Conservation (phyloP, 2,113 vertebrate genomes). For the Mystacornis crossleyi region DNA sequence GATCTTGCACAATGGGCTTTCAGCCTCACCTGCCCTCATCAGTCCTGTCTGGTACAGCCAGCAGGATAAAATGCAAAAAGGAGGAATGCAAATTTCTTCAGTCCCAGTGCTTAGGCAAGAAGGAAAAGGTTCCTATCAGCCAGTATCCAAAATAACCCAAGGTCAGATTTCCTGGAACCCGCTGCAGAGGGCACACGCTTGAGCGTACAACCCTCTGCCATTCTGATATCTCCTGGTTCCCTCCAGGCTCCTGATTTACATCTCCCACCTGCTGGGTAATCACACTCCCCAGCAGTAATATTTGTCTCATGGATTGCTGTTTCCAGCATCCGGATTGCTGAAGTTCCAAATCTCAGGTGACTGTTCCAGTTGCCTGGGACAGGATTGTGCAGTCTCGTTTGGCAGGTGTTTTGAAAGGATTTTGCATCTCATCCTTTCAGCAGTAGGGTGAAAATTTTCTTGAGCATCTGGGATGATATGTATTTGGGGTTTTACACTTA, state of each 20-base stretch:
- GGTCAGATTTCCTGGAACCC: conserved; percentile 1
- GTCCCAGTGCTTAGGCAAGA: not conserved
- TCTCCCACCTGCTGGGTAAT: conserved; percentile 31
- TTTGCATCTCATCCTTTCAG: not conserved
- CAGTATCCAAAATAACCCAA: conserved; percentile 36
- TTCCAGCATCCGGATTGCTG: not conserved
- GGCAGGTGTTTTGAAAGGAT: not conserved
- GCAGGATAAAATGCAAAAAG: not conserved
- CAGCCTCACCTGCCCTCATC: not conserved
- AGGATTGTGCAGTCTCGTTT: not conserved
- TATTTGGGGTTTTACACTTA: conserved; percentile 36
- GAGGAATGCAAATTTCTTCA: not conserved
- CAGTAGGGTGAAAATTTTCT: not conserved
- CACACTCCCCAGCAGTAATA: not conserved
- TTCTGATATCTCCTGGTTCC: not conserved
- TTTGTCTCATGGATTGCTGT: not conserved
- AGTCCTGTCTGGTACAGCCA: not conserved
- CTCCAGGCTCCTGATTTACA: conserved; percentile 38
- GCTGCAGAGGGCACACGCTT: not conserved
- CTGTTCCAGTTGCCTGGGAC: not conserved
- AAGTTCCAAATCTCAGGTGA: not conserved
- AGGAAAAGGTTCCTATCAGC: not conserved
- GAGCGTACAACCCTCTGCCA: not conserved
- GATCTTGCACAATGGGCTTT: not conserved
- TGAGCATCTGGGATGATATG: not conserved